phyloP scores from a whole-genome alignment of 2,113 vertebrate species.

The Callionymus lyra region DNA sequence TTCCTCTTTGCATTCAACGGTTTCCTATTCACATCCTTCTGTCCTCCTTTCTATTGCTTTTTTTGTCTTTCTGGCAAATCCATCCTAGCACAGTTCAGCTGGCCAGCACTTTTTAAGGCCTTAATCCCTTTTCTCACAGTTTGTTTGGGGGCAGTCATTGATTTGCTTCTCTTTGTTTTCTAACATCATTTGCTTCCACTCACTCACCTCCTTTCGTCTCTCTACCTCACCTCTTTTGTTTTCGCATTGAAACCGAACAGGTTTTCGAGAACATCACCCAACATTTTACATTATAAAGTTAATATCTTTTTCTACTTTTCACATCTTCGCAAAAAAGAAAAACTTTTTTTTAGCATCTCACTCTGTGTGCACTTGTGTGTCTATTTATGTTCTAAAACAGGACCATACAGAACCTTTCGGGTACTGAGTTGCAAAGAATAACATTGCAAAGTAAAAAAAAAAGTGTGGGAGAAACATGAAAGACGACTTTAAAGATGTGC shows the following conservation, averaged over 20 bases:
- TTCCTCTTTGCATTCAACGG: neutral
- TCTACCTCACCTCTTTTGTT: constrained; percentile 15
- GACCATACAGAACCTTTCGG: constrained; percentile 25
- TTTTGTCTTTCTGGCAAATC: constrained; percentile 32
- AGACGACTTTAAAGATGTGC: too few species aligned
- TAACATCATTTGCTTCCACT: constrained; percentile 30
- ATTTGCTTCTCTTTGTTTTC: constrained; percentile 48
- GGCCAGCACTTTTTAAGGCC: constrained; percentile 47
- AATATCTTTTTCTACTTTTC: too few species aligned
- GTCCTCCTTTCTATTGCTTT: constrained; percentile 4
- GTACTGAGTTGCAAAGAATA: too few species aligned
- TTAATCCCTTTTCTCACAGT: constrained; percentile 44
- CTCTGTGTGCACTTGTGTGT: constrained; percentile 8
- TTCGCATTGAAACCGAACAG: constrained; percentile 17
- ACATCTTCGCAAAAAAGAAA: too few species aligned
- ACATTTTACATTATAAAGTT: too few species aligned
- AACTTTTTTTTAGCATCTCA: constrained; percentile 7
- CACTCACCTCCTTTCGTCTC: constrained; percentile 25
- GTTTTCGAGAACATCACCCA: too few species aligned
- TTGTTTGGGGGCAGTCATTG: constrained; percentile 55
- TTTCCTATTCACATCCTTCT: constrained; percentile 19
- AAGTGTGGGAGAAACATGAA: too few species aligned
- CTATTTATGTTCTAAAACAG: constrained; percentile 18
- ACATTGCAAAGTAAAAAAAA: too few species aligned
- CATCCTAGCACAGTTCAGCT: constrained; percentile 32